A percentile compares a stretch with the other conserved stretches of the same genome.
These are phyloP conservation scores for Neuroscelio doddi DNA, from an alignment of 2,888 invertebrate species.

Conservation along the genomic window DNA sequence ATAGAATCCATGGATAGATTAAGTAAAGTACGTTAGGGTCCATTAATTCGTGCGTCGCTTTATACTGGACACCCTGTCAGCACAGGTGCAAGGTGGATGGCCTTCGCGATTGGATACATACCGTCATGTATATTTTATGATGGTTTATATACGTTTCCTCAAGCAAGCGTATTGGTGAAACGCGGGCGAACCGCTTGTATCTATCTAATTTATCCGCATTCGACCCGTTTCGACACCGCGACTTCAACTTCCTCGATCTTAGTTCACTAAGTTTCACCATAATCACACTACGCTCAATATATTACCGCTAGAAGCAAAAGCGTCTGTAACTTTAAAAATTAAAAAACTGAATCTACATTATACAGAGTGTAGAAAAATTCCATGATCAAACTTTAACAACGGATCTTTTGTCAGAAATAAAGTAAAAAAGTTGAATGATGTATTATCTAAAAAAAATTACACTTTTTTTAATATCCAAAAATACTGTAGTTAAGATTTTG, in stretches of 20 bases:
- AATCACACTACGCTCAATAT: conserved; percentile 35
- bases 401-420: too few relatives aligned
- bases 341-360: too few relatives aligned
- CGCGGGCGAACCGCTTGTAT: conserved; percentile 4
- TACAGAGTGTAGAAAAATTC: too few relatives aligned
- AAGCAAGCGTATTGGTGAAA: neutral
- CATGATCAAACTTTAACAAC: too few relatives aligned
- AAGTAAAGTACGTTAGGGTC: neutral
- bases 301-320: conserved; percentile 35
- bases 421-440: too few relatives aligned
- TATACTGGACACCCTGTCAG: conserved; percentile 21
- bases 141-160: conserved; percentile 8
- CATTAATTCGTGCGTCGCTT: conserved; percentile 3
- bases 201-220: conserved; percentile 12
- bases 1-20: neutral
- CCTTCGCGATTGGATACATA: conserved; percentile 31
- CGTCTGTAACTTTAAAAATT: neutral
- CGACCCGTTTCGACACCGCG: conserved; percentile 12
- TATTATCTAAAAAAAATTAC: too few relatives aligned
- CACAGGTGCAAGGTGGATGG: conserved; percentile 38
- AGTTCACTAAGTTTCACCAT: conserved; percentile 33
- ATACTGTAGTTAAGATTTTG: too few relatives aligned
- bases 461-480: too few relatives aligned
- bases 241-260: neutral
- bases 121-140: conserved; percentile 13